Conservation (phyloP, 2,113 vertebrate species). For the Onychorhynchus coronatus region DNA sequence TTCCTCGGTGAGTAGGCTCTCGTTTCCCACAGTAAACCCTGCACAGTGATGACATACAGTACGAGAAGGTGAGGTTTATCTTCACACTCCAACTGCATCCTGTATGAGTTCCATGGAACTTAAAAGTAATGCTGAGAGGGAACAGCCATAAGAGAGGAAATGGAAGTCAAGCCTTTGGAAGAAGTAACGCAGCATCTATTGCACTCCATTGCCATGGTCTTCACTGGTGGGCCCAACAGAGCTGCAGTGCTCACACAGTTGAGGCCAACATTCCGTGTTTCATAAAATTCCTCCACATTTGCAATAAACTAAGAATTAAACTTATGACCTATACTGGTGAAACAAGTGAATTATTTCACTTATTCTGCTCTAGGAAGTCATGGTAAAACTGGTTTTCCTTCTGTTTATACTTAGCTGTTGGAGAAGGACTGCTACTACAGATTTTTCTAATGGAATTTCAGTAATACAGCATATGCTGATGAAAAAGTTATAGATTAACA, state of each 20-base stretch:
- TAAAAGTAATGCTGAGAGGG: conserved; percentile 49
- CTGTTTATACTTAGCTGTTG: background rate
- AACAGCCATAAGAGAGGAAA: background rate
- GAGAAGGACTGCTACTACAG: background rate
- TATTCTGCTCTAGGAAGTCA: background rate
- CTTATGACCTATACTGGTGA: accelerated
- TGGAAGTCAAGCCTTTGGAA: conserved; percentile 11
- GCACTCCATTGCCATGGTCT: background rate
- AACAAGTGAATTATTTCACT: background rate
- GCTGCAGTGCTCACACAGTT: background rate
- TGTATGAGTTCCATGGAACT: conserved; percentile 57
- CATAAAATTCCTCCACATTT: background rate
- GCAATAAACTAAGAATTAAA: background rate
- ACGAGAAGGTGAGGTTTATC: conserved; percentile 76
- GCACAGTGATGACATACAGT: conserved; percentile 58
- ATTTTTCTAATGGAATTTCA: background rate
- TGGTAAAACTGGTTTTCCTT: background rate
- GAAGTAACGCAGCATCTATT: background rate
- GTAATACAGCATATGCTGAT: background rate
- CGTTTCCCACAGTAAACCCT: conserved; percentile 75
- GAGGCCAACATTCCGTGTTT: background rate
- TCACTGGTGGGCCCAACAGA: accelerated
- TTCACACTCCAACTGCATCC: conserved; percentile 78
- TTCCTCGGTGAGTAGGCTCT: conserved; percentile 63
- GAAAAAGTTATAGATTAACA: background rate